These are phyloP conservation scores for Macrobrachium nipponense DNA, from an alignment of 1,140 invertebrate genomes.

Conservation along the genomic window DNA sequence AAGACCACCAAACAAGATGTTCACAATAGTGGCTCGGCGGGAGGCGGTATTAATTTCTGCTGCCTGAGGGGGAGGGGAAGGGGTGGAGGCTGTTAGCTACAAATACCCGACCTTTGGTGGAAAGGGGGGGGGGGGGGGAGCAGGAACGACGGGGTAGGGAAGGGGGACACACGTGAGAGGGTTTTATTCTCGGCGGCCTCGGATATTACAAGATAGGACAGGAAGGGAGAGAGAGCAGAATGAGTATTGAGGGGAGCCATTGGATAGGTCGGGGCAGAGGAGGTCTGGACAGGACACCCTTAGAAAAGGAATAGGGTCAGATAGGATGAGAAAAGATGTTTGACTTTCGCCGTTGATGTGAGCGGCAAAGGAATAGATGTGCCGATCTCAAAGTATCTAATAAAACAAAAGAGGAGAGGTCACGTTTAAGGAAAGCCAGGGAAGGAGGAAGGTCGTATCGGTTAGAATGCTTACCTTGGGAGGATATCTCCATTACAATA, in stretches of 20 bases:
- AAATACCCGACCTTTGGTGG: not conserved
- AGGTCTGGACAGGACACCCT: not conserved
- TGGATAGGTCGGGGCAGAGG: not conserved
- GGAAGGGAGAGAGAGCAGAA: not conserved
- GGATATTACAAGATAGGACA: not conserved
- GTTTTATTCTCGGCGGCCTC: no score
- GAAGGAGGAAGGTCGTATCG: no score
- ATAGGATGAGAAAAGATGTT: not conserved
- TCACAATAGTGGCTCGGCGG: not conserved
- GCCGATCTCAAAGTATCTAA: no score
- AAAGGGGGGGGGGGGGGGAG: not conserved
- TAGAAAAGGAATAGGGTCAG: not conserved
- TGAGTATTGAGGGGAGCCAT: not conserved
- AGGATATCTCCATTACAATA: no score
- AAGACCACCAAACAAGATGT: no score
- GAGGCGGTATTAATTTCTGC: not conserved
- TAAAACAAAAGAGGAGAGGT: no score
- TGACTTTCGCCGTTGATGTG: no score
- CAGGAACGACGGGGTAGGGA: not conserved
- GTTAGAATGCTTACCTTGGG: no score
- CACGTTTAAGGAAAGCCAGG: no score
- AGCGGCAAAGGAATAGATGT: no score
- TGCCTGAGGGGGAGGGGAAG: no score
- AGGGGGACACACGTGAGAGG: not conserved
- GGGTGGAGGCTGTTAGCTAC: not conserved